Conservation (phyloP, 2,888 invertebrate species). For the Xylota segnis region DNA sequence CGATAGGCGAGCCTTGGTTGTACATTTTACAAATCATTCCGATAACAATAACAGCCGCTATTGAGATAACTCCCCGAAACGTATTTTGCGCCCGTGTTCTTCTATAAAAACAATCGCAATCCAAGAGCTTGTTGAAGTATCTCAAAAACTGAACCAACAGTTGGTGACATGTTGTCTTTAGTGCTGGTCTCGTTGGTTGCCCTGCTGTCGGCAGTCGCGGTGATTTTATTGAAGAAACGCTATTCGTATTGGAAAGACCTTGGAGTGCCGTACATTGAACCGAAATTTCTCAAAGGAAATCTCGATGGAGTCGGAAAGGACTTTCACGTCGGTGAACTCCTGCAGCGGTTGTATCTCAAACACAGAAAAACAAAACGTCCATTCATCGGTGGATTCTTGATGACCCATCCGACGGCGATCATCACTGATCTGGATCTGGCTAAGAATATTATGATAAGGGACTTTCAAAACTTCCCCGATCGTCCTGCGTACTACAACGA, state of each 20-base stretch:
- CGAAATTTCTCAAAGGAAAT: constrained; percentile 77
- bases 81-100: background rate
- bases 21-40: too few species aligned
- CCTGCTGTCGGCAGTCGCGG: background rate
- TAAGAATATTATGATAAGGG: constrained; percentile 82
- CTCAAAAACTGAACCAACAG: background rate
- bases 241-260: constrained; percentile 78
- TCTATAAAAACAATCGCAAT: constrained; percentile 7
- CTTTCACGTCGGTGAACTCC: constrained; percentile 79
- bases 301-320: constrained; percentile 79
- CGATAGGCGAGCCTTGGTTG: too few species aligned
- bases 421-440: constrained; percentile 81
- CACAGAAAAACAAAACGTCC: constrained; percentile 76
- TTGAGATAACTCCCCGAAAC: too few species aligned
- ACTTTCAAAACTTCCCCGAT: constrained; percentile 83
- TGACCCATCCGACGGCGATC: constrained; percentile 78
- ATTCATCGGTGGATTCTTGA: constrained; percentile 79
- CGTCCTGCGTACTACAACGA: constrained; percentile 79
- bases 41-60: too few species aligned
- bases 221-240: constrained; percentile 5
- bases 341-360: constrained; percentile 78
- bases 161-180: constrained; percentile 14
- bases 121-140: background rate
- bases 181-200: constrained; percentile 23
- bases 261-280: constrained; percentile 78